Conservation (phyloP, 2,113 vertebrate genomes). For the Tilapia sparmanii region DNA sequence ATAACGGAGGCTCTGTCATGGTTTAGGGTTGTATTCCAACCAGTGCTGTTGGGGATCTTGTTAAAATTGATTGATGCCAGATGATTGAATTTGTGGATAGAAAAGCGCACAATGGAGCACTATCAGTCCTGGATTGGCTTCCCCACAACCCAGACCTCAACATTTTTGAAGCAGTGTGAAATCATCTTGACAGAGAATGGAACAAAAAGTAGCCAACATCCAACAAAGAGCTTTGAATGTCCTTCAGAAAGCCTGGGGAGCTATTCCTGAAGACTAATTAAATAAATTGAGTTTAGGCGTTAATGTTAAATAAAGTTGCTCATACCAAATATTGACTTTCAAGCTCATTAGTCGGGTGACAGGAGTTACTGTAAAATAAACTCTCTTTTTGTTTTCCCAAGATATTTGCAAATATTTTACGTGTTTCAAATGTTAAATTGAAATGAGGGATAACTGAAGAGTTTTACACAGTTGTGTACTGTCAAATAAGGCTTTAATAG, state of each 20-base stretch:
- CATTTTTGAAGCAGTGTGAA: not conserved
- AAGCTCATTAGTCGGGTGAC: not conserved
- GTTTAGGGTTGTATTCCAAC: not conserved
- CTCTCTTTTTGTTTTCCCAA: not conserved
- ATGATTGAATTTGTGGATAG: not conserved
- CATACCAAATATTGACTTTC: not conserved
- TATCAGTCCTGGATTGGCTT: not conserved
- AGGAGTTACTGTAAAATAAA: not conserved
- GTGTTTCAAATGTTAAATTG: not conserved
- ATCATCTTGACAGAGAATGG: not conserved
- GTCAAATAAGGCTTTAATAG: not conserved
- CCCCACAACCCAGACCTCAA: not conserved
- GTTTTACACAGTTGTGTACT: not conserved
- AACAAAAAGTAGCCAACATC: not conserved
- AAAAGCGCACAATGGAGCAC: rapidly evolving
- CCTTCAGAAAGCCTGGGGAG: not conserved
- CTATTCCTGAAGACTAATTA: not conserved
- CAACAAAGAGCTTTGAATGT: not conserved
- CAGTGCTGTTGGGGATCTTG: not conserved
- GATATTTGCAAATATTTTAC: not conserved
- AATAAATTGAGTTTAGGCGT: rapidly evolving
- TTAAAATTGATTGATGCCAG: not conserved
- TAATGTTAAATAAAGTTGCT: not conserved
- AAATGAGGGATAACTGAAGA: not conserved
- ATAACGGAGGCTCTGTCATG: rapidly evolving